A percentile compares a stretch with the other conserved stretches of the same genome.
Conservation (phyloP, 2,797 vertebrate species). For the Rhabdophis nuchalis region DNA sequence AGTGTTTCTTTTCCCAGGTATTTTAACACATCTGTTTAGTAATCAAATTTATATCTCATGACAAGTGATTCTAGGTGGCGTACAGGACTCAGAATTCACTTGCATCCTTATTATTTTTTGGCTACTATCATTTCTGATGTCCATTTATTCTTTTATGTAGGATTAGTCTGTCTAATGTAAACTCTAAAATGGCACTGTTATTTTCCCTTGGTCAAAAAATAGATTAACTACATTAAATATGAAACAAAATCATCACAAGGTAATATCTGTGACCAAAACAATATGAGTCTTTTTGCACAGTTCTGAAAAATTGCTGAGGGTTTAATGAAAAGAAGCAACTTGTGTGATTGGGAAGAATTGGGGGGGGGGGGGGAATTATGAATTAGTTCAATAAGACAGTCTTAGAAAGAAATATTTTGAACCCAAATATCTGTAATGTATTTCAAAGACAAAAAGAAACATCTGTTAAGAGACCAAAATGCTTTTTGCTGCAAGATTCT, state of each 20-base stretch:
- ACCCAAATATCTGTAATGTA: not conserved
- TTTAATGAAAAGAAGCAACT: not conserved
- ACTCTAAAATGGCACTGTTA: not conserved
- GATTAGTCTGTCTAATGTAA: too few relatives aligned
- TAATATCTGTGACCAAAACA: not conserved
- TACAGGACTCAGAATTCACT: too few relatives aligned
- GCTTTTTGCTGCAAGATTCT: not conserved
- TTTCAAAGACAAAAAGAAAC: not conserved
- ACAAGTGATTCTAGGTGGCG: too few relatives aligned
- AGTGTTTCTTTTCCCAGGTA: too few relatives aligned
- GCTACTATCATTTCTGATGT: too few relatives aligned
- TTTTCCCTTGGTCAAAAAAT: not conserved
- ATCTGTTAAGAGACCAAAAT: not conserved
- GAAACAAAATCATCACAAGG: not conserved
- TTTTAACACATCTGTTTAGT: too few relatives aligned
- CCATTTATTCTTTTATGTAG: too few relatives aligned
- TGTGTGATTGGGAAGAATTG: not conserved
- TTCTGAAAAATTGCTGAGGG: not conserved
- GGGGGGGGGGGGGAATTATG: not conserved
- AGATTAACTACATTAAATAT: not conserved
- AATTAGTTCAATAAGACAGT: not conserved
- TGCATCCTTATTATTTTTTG: too few relatives aligned
- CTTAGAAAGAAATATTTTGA: not conserved
- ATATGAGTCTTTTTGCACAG: not conserved
- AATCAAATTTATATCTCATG: too few relatives aligned